Evolutionary conservation across 2,888 invertebrate genomes (phyloP).

Genomic region (Chloromyia formosa): DNA sequence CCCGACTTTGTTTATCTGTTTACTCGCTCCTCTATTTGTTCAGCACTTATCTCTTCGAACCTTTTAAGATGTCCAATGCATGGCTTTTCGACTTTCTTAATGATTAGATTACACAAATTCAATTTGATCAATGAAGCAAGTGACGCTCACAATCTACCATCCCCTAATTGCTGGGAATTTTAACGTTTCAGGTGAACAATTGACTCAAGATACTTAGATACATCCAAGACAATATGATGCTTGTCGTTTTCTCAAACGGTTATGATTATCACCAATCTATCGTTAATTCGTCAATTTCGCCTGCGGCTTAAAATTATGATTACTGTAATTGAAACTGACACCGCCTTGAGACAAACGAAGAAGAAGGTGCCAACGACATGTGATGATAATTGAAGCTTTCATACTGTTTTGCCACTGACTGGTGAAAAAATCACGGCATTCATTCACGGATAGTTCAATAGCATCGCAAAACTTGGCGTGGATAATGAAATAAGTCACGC

Average conservation of each 20-base stretch:
- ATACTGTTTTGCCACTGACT: too few relatives aligned
- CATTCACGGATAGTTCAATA: too few relatives aligned
- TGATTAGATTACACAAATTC: too few relatives aligned
- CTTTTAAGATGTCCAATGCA: neutral
- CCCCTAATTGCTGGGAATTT: neutral
- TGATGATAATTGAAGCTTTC: too few relatives aligned
- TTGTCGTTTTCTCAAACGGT: too few relatives aligned
- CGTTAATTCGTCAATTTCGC: neutral
- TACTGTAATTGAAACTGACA: neutral
- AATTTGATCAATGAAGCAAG: too few relatives aligned
- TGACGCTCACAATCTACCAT: too few relatives aligned
- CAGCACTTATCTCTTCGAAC: too few relatives aligned
- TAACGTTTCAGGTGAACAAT: neutral
- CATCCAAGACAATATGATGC: neutral
- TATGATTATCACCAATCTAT: slow-evolving; percentile 4
- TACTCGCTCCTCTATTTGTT: neutral
- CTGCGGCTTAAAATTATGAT: neutral
- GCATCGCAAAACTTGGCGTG: slow-evolving; percentile 22
- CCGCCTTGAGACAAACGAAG: neutral
- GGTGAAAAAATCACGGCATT: too few relatives aligned
- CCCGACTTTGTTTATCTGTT: slow-evolving; percentile 13
- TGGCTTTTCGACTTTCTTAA: neutral
- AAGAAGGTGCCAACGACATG: neutral
- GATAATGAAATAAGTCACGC: slow-evolving; percentile 43
- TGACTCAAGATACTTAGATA: neutral